phyloP scores from a whole-genome alignment of 2,888 invertebrate genomes.

The Hypsopygia costalis region DNA sequence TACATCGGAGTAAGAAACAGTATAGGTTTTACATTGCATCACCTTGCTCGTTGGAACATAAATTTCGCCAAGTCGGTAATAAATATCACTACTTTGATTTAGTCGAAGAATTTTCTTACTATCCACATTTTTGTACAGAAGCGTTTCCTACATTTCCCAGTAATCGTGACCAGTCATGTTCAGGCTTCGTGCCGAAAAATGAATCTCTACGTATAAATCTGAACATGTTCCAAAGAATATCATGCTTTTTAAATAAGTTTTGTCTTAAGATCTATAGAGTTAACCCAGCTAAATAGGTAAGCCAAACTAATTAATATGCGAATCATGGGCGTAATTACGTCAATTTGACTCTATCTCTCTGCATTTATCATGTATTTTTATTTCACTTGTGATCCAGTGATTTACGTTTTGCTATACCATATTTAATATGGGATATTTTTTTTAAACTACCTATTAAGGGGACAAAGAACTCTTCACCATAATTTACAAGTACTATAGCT shows the following conservation, averaged over 20 bases:
- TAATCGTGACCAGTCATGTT: constrained; percentile 49
- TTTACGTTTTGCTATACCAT: too few relatives aligned
- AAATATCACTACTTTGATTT: constrained; percentile 68
- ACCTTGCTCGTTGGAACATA: constrained; percentile 83
- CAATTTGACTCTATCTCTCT: too few relatives aligned
- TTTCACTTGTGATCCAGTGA: too few relatives aligned
- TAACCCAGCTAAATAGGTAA: constrained; percentile 20
- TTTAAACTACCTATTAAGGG: too few relatives aligned
- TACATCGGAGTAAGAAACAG: constrained; percentile 71
- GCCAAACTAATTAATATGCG: background rate
- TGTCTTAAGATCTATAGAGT: constrained; percentile 66
- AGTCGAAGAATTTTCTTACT: constrained; percentile 80
- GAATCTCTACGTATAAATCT: constrained; percentile 59
- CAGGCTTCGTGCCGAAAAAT: constrained; percentile 33
- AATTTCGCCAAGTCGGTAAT: constrained; percentile 68
- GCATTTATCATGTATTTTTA: too few relatives aligned
- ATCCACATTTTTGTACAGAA: constrained; percentile 89
- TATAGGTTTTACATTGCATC: constrained; percentile 86
- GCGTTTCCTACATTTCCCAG: constrained; percentile 82
- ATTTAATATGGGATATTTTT: too few relatives aligned
- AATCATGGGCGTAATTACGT: too few relatives aligned
- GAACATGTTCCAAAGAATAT: constrained; percentile 57
- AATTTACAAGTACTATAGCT: too few relatives aligned
- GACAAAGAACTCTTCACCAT: too few relatives aligned
- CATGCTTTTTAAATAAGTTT: constrained; percentile 66